Evolutionary conservation across 2,797 vertebrate genomes (phyloP), one percentile per base, ranked within the genome.

Genomic region (Enteromius treurensis): DNA sequence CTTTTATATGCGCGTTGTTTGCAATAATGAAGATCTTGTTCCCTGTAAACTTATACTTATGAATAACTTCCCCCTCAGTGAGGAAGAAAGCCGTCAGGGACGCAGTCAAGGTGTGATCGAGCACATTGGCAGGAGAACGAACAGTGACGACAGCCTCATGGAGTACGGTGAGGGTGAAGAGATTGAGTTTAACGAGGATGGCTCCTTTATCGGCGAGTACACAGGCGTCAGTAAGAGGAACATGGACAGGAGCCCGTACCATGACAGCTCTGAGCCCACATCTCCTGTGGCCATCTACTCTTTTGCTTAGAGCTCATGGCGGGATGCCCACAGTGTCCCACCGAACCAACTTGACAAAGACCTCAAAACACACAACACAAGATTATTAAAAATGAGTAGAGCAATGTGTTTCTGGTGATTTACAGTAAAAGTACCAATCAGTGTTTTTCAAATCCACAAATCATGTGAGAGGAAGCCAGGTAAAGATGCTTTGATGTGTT

Each of bases 201-300:
- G 98, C 82, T 99, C 98, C 3, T 99, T 99, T 88, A 99, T 99
- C 6, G 98, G 98, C 79, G 97, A 99, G 91, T 99, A 99, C 93
- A 98, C 97, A 0, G 98, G 97, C 86, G 91, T 88, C 86, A 94
- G 91, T 84, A 97, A 95, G 91, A 98, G 98, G 85, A 95, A 98
- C 93, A 95, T 97, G 81, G 96, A 96, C 26, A 96, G 98, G 67
- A 93, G 96, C 0, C 97, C 98, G 88, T 97, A 96, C 88, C 96
- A 96, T 2, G 96, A 96, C 83, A 95, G 95, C 92, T 96, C 97
- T 0, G 97, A 98, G 90, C 93, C 97, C 89, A 97, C 97, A 0
- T 97, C 98, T 2, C 97, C 97, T 0, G 95, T 97, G 90, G 95
- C 96, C 80, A 97, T 98, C 93, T 99, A 99, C 85, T 97, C 97